Base-by-base conservation (phyloP, 1,140 invertebrate genomes). In the Fragariocoptes setiger region DNA sequence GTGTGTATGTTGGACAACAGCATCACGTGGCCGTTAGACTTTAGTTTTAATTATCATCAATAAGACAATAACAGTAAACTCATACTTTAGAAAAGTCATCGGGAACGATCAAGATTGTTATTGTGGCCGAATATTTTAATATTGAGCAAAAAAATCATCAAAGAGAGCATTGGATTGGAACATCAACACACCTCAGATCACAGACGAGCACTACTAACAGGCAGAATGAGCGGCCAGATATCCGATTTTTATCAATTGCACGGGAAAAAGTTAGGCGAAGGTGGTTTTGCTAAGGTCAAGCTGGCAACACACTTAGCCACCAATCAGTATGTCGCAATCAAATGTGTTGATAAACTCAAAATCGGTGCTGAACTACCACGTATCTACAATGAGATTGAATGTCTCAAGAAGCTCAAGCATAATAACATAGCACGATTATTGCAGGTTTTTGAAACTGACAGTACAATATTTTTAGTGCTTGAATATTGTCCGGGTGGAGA, bases 401-500 rank as follows among this genome's bases (percentile, higher is more conserved):
- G 78, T 2, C 63, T 85, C 53, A 76, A 77, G 52, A 63, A 64
- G 22, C 56, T 85, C 2, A 62, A 65, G 36, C 79, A 85, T 62
- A 67, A 73, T 51, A 69, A 83, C 51, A 74, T 83, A 42, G 79
- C 75, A 52, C 69, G 72, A 58, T 54, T 83, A 3, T 78, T 72
- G 58, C 73, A 83, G 63, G 70, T 75, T 3, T 66, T 76, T 45
- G 74, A 80, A 55, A 76, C 72, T 2, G 63, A 68, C 0, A 62
- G 62, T 4, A 66, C 68, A 50, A 70, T 69, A 49, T 73, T 69
- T 49, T 61, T 75, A 53, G 60, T 78, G 22, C 61, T 78, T 48
- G 76, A 79, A 62, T 76, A 78, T 51, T 80, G 75, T 52, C 67
- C 69, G 42, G 73, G 73, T 31, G 76, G 76, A 41, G 76, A 79